Percentiles rank a stretch among this genome's conserved stretches.
Evolutionary conservation across 2,888 invertebrate genomes (phyloP).

Genomic region (Mythimna impura): DNA sequence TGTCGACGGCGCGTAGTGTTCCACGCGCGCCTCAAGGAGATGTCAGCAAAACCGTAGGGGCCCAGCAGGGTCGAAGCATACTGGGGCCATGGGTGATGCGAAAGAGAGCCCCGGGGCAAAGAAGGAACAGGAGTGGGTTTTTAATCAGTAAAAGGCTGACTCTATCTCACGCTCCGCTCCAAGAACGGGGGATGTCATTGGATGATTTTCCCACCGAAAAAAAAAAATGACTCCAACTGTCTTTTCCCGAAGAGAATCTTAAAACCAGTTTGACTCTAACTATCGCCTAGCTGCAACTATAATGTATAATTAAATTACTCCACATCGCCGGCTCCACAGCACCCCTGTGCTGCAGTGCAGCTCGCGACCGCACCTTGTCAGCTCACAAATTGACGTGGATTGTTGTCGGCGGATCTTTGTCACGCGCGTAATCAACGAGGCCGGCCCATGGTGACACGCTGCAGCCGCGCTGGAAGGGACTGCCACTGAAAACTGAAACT

Average conservation of each 20-base stretch:
- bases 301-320: background rate
- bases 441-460: conserved; percentile 41
- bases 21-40: no score
- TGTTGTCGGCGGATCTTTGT: conserved; percentile 86
- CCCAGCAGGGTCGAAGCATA: no score
- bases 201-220: no score
- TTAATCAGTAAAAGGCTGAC: no score
- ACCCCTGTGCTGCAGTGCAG: conserved; percentile 56
- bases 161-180: no score
- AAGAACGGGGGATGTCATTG: no score
- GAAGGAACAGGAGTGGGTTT: no score
- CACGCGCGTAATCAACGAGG: conserved; percentile 71
- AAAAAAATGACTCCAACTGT: background rate
- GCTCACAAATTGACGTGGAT: conserved; percentile 88
- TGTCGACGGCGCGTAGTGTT: no score
- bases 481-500: background rate
- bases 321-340: conserved; percentile 51
- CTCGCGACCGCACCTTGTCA: conserved; percentile 86
- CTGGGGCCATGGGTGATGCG: no score
- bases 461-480: conserved; percentile 37
- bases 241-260: background rate
- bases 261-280: background rate
- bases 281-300: background rate
- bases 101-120: no score
- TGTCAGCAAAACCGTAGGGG: no score